Conservation (phyloP, 2,888 invertebrate genomes). For the Auanema freiburgensis region DNA sequence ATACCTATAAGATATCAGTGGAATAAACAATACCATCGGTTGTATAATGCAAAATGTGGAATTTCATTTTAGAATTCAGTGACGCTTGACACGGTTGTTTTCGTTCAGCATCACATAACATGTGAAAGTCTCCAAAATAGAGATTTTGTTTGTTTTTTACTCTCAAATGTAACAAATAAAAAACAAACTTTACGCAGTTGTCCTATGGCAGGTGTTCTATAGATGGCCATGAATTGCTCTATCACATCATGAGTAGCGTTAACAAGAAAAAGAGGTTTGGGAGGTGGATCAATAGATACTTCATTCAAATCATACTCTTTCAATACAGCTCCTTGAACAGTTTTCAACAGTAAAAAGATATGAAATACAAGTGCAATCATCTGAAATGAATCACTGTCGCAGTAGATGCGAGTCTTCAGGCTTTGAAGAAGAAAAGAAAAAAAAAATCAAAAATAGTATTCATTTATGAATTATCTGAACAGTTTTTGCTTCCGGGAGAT, state of each 20-base stretch:
- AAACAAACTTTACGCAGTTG: constrained; percentile 34
- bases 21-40: too few species aligned
- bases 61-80: neutral
- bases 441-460: too few species aligned
- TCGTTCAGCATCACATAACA: neutral
- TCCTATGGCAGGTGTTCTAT: constrained; percentile 39
- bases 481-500: too few species aligned
- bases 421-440: too few species aligned
- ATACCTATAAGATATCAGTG: constrained; percentile 38
- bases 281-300: constrained; percentile 35
- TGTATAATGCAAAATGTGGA: neutral
- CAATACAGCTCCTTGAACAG: too few species aligned
- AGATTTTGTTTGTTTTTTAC: neutral
- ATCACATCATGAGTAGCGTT: constrained; percentile 46
- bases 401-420: too few species aligned
- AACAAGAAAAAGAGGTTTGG: constrained; percentile 42
- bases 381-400: too few species aligned
- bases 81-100: neutral
- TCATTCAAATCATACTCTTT: neutral
- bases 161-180: neutral
- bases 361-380: too few species aligned
- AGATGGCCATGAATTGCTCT: constrained; percentile 49
- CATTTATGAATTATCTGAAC: too few species aligned
- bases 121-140: too few species aligned
- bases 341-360: too few species aligned